Conservation (phyloP, 2,797 vertebrate species). For the Centroberyx gerrardi region DNA sequence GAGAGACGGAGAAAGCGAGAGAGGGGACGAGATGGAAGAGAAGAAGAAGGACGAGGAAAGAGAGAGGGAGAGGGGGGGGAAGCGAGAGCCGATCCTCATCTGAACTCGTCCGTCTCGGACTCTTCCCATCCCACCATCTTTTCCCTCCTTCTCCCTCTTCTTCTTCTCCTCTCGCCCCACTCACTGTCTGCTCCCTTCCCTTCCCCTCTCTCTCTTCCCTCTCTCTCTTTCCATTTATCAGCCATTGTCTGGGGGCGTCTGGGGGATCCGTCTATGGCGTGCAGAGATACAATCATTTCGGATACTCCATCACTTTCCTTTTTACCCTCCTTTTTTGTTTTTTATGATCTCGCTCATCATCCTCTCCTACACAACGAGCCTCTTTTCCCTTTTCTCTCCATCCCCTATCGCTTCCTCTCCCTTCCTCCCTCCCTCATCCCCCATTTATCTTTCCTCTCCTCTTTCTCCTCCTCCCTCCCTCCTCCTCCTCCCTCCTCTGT, state of each 20-base stretch:
- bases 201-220: slow-evolving; percentile 20
- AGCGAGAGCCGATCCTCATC: slow-evolving; percentile 70
- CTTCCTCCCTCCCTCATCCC: neutral
- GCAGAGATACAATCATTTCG: slow-evolving; percentile 18
- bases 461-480: slow-evolving; percentile 42
- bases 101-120: slow-evolving; percentile 24
- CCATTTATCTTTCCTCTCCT: slow-evolving; percentile 14
- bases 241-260: slow-evolving; percentile 50
- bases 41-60: slow-evolving; percentile 5
- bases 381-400: slow-evolving; percentile 40
- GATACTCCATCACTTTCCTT: slow-evolving; percentile 21
- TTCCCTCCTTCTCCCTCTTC: slow-evolving; percentile 11
- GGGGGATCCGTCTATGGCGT: slow-evolving; percentile 34
- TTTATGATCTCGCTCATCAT: slow-evolving; percentile 32
- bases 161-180: neutral
- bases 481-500: slow-evolving; percentile 34
- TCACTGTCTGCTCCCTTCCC: neutral
- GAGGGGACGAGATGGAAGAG: slow-evolving; percentile 47
- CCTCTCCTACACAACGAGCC: slow-evolving; percentile 3
- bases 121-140: neutral
- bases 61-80: slow-evolving; percentile 21
- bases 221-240: slow-evolving; percentile 48
- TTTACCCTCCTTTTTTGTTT: neutral
- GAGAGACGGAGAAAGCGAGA: slow-evolving; percentile 9
- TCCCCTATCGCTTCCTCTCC: slow-evolving; percentile 17